These are phyloP conservation scores for Cheilosia pagana DNA, from an alignment of 2,888 invertebrate species.

Conservation along the genomic window DNA sequence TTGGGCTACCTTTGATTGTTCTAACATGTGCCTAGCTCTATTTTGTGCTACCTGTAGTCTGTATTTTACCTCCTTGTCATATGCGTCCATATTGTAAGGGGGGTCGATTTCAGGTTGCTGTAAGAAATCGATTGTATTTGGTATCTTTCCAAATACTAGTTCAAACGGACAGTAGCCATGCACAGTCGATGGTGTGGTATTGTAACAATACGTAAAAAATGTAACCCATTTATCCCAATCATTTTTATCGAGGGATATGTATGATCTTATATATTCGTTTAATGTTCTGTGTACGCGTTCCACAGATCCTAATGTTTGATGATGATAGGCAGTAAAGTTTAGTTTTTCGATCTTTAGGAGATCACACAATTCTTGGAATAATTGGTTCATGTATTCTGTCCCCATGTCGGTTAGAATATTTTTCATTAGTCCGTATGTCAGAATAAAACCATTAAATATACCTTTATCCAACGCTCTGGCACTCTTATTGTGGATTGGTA, in stretches of 20 bases:
- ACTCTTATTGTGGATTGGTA: too few species aligned
- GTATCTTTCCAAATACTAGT: conserved; percentile 17
- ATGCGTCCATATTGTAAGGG: background rate
- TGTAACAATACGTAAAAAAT: conserved; percentile 6
- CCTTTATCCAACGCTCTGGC: too few species aligned
- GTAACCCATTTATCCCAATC: conserved; percentile 19
- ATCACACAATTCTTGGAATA: conserved; percentile 1
- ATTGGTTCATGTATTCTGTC: conserved; percentile 3
- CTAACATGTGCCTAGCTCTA: conserved; percentile 1
- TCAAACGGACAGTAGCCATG: conserved; percentile 17
- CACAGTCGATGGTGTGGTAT: conserved; percentile 19
- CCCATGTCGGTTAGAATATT: conserved; percentile 12
- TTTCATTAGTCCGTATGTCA: too few species aligned
- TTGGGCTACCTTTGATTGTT: background rate
- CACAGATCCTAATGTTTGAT: conserved; percentile 13
- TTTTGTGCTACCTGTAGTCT: conserved; percentile 17
- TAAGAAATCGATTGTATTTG: background rate
- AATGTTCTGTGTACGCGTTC: conserved; percentile 11
- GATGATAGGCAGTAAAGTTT: conserved; percentile 9
- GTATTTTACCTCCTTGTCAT: conserved; percentile 11
- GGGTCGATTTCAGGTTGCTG: background rate
- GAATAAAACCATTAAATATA: too few species aligned
- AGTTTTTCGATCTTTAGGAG: conserved; percentile 1
- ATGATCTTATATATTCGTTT: conserved; percentile 11
- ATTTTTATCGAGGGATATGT: conserved; percentile 21